phyloP scores from a whole-genome alignment of 2,888 invertebrate species.

The Netelia fuscicornis region DNA sequence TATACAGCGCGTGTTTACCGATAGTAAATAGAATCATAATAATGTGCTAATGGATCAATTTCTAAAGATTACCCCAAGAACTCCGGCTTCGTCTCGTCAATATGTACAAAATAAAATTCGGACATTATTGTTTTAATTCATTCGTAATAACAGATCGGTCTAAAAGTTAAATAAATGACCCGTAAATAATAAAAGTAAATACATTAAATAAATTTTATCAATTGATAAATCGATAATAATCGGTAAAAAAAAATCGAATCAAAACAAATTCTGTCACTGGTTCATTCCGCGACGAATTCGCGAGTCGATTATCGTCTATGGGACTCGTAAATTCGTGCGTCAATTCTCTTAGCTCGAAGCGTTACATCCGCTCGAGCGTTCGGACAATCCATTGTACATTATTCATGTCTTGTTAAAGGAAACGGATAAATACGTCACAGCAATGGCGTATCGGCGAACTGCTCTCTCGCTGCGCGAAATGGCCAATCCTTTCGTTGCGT shows the following conservation, averaged over 20 bases:
- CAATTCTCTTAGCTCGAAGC: constrained; percentile 15
- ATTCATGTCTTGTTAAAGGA: constrained; percentile 76
- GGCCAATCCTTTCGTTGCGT: neutral
- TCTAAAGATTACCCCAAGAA: too few species aligned
- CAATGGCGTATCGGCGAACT: constrained; percentile 47
- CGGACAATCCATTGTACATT: constrained; percentile 73
- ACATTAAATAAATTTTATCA: too few species aligned
- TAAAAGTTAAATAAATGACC: too few species aligned
- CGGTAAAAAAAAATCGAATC: neutral
- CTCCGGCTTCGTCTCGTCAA: too few species aligned
- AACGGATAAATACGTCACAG: constrained; percentile 70
- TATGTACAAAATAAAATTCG: too few species aligned
- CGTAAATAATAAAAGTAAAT: too few species aligned
- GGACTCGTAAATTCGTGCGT: constrained; percentile 16
- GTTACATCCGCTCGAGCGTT: constrained; percentile 68
- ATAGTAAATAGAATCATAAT: too few species aligned
- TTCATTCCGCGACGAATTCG: neutral
- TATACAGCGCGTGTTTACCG: too few species aligned
- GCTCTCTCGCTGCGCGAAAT: constrained; percentile 3
- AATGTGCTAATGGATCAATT: too few species aligned
- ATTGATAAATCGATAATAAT: neutral
- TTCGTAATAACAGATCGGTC: too few species aligned
- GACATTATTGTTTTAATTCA: too few species aligned
- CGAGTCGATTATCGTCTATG: neutral
- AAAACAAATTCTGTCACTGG: neutral